phyloP scores from a whole-genome alignment of 2,113 vertebrate species.

The Cranoglanis bouderius region DNA sequence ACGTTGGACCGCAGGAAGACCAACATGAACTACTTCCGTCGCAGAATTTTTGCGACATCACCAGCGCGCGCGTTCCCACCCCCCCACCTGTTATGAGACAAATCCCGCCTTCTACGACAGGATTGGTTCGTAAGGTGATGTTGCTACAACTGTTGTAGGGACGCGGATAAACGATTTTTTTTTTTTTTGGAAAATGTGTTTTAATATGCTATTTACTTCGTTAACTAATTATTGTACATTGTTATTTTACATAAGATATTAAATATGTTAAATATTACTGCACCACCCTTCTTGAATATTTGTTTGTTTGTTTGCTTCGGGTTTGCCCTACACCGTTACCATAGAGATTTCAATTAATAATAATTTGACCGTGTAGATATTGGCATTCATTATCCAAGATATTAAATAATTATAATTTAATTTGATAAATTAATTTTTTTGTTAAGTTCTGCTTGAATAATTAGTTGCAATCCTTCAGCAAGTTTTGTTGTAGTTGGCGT shows the following conservation, averaged over 20 bases:
- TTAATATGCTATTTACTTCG: neutral
- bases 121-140: neutral
- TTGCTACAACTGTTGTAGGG: neutral
- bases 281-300: neutral
- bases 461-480: neutral
- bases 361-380: neutral
- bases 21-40: conserved; percentile 43
- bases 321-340: neutral
- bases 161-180: neutral
- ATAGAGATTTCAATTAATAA: neutral
- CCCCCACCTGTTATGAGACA: neutral
- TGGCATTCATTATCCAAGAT: neutral
- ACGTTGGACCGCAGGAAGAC: conserved; percentile 47
- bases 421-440: neutral
- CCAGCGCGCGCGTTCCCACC: neutral
- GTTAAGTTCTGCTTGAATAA: neutral
- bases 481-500: neutral
- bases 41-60: conserved; percentile 12
- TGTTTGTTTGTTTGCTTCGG: neutral
- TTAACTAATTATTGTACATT: neutral
- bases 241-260: neutral
- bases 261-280: neutral
- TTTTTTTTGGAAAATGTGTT: neutral
- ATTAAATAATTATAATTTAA: neutral
- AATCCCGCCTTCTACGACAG: neutral